Evolutionary conservation across 2,113 vertebrate genomes (phyloP), one percentile per base, ranked within the genome.

Genomic region (Hemichromis elongatus): DNA sequence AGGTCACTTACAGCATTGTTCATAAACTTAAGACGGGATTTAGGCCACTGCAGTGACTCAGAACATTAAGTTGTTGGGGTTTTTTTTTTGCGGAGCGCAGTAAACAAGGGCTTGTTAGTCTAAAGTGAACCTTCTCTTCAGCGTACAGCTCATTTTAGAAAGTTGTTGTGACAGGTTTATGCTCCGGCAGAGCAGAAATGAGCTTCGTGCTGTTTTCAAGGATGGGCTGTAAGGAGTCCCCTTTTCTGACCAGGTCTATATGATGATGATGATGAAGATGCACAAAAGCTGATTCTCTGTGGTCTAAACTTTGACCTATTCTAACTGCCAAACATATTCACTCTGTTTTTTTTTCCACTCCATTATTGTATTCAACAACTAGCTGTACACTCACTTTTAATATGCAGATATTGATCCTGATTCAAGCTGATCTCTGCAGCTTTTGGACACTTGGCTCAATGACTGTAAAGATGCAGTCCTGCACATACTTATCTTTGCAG

Each of bases 51-150:
- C 84, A 37, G 45, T 57, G 73, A 84, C 56, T 85, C 81, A 26
- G 57, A 75, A 16, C 61, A 24, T 66, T 2, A 63, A n/a, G 10
- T 61, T 0, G 19, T 7, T 19, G 1, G 30, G 2, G 7, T 63
- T 59, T 40, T 33, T 66, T 37, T 66, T 89, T 82, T 79, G 11
- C n/a, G 1, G 57, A 35, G 66, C 45, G 81, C 61, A 68, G 79
- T 59, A 50, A 90, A 86, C 84, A 89, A 54, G 18, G 0, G 75
- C 86, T 87, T 85, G 80, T 94, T 90, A 77, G 70, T 85, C 61
- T 1, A 16, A n/a, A 61, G 57, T 55, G 1, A 80, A 81, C 77
- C 78, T 16, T 78, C 63, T 55, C 61, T 57, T 45, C 54, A 24
- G 50, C 79, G 56, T 63, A 2, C 28, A 66, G 50, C n/a, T 79